A percentile compares a stretch with the other conserved stretches of the same genome.
Evolutionary conservation across 1,140 invertebrate species (phyloP).

Genomic region (Drosophila littoralis): DNA sequence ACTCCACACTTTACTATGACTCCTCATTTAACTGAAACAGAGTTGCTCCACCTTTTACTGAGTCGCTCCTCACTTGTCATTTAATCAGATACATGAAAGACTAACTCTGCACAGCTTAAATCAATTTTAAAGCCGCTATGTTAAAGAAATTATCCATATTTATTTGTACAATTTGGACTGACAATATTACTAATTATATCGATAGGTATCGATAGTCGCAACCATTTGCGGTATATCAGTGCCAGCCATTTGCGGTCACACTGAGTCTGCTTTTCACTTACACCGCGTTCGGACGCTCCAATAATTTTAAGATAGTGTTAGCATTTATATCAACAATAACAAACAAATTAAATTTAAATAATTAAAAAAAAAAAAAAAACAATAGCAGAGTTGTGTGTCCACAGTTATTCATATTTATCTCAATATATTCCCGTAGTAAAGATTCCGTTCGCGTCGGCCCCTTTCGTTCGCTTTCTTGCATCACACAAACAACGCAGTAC

Average conservation of each 20-base stretch:
- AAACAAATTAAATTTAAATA: conserved; percentile 2
- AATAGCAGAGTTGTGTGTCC: conserved; percentile 15
- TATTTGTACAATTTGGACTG: background rate
- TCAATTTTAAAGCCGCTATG: no score
- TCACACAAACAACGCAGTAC: conserved; percentile 32
- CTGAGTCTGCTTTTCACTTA: conserved; percentile 47
- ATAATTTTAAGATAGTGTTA: conserved; percentile 61
- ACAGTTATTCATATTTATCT: conserved; percentile 24
- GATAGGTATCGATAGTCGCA: background rate
- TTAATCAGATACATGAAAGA: no score
- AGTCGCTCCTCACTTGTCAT: no score
- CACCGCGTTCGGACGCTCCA: conserved; percentile 55
- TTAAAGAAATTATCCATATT: no score
- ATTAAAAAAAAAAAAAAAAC: conserved; percentile 13
- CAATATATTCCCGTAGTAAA: conserved; percentile 14
- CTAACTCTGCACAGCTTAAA: no score
- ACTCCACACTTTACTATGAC: background rate
- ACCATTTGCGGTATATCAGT: background rate
- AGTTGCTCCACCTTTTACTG: no score
- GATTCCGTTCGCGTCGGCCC: conserved; percentile 18
- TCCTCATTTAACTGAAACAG: background rate
- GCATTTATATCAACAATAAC: conserved; percentile 45
- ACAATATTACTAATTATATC: background rate
- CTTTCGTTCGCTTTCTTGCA: conserved; percentile 2
- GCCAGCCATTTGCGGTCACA: conserved; percentile 19